Percentiles rank a stretch among this genome's conserved stretches.
Conservation (phyloP, 2,797 vertebrate species). For the Malacoraja senta region DNA sequence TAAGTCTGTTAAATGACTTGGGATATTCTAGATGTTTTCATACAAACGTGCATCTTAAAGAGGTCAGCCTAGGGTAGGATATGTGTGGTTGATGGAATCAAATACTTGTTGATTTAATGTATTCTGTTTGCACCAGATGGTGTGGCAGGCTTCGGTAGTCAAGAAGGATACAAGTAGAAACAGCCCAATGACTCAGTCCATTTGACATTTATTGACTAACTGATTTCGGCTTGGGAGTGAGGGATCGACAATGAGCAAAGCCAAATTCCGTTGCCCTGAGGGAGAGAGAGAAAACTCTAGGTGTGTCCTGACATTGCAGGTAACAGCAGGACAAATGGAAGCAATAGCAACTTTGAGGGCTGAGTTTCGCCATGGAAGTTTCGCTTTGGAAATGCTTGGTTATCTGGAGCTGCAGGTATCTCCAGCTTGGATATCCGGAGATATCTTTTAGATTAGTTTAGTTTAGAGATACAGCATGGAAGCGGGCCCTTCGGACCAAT, state of each 20-base stretch:
- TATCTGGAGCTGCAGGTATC: too few relatives aligned
- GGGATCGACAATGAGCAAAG: conserved; percentile 25
- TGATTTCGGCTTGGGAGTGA: neutral
- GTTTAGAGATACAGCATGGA: too few relatives aligned
- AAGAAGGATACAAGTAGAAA: conserved; percentile 15
- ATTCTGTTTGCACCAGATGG: neutral
- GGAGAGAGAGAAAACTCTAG: neutral
- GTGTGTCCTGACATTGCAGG: neutral
- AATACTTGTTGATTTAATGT: neutral
- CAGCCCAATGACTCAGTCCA: neutral
- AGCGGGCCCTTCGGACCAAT: too few relatives aligned
- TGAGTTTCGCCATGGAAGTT: neutral
- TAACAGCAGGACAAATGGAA: neutral
- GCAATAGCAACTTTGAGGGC: neutral
- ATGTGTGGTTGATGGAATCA: neutral
- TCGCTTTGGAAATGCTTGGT: neutral
- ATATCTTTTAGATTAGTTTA: too few relatives aligned
- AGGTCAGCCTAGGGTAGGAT: conserved; percentile 22
- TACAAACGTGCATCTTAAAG: neutral
- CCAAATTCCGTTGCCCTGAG: neutral
- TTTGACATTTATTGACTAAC: conserved; percentile 16
- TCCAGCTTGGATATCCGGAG: too few relatives aligned
- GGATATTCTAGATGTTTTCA: neutral
- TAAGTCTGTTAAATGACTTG: neutral
- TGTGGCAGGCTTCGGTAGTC: neutral